Evolutionary conservation across 2,888 invertebrate genomes (phyloP).

Genomic region (Antitype chi): DNA sequence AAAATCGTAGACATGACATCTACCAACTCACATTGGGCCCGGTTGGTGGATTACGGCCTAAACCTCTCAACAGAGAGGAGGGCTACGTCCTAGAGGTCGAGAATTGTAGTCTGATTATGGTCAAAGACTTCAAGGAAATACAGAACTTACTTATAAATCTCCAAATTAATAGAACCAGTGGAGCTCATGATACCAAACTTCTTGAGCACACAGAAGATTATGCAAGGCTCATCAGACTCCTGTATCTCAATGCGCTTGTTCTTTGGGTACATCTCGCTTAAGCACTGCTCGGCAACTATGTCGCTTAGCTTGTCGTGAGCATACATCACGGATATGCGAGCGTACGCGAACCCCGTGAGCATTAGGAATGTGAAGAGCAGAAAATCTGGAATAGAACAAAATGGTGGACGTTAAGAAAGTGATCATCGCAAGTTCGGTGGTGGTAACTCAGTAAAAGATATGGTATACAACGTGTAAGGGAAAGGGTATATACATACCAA

Average conservation of each 20-base stretch:
- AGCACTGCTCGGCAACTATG: constrained; percentile 81
- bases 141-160: constrained; percentile 78
- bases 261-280: constrained; percentile 84
- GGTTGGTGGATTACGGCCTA: too few species aligned
- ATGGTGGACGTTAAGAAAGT: neutral
- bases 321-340: constrained; percentile 86
- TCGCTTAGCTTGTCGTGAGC: constrained; percentile 85
- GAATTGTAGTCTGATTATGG: too few species aligned
- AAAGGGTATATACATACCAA: too few species aligned
- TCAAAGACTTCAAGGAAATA: too few species aligned
- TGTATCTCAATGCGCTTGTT: constrained; percentile 78
- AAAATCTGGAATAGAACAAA: constrained; percentile 59
- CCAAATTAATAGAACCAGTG: constrained; percentile 82
- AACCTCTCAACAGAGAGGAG: too few species aligned
- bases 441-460: too few species aligned
- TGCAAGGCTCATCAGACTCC: constrained; percentile 85
- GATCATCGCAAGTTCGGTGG: neutral
- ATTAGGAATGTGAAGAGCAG: constrained; percentile 64
- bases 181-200: constrained; percentile 85
- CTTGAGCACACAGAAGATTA: constrained; percentile 86
- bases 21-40: too few species aligned
- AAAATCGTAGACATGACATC: too few species aligned
- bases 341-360: constrained; percentile 67
- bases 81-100: too few species aligned
- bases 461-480: too few species aligned